These are phyloP conservation scores for Phoeniculus purpureus DNA, from an alignment of 2,797 vertebrate species.

Conservation along the genomic window DNA sequence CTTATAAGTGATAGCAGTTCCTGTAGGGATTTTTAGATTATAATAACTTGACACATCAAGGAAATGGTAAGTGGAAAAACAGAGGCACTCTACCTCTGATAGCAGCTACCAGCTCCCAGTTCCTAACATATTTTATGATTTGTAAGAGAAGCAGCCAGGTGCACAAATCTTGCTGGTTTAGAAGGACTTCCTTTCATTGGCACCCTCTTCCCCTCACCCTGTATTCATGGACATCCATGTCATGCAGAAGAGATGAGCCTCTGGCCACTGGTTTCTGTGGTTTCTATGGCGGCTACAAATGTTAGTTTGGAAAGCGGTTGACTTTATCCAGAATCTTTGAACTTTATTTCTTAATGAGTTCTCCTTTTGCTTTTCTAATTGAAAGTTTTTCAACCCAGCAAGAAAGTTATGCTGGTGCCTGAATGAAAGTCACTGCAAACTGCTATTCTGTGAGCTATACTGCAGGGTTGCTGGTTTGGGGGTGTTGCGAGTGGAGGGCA, in stretches of 20 bases:
- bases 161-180: neutral
- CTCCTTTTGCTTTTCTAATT: neutral
- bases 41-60: neutral
- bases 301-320: slow-evolving; percentile 30
- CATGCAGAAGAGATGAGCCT: neutral
- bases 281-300: slow-evolving; percentile 19
- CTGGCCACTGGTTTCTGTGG: neutral
- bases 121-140: neutral
- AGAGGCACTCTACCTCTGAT: neutral
- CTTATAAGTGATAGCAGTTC: neutral
- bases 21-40: neutral
- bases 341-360: slow-evolving; percentile 25
- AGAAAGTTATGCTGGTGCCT: neutral
- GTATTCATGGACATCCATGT: neutral
- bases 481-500: neutral
- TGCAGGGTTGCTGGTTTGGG: neutral
- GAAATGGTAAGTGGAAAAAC: neutral
- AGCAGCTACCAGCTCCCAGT: neutral
- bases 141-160: neutral
- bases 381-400: neutral
- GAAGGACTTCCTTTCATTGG: neutral
- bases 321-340: neutral
- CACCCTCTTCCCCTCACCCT: neutral
- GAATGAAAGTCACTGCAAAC: neutral
- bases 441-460: neutral